These are phyloP conservation scores for Dryocosmus kuriphilus DNA, from an alignment of 2,888 invertebrate species.

Conservation along the genomic window DNA sequence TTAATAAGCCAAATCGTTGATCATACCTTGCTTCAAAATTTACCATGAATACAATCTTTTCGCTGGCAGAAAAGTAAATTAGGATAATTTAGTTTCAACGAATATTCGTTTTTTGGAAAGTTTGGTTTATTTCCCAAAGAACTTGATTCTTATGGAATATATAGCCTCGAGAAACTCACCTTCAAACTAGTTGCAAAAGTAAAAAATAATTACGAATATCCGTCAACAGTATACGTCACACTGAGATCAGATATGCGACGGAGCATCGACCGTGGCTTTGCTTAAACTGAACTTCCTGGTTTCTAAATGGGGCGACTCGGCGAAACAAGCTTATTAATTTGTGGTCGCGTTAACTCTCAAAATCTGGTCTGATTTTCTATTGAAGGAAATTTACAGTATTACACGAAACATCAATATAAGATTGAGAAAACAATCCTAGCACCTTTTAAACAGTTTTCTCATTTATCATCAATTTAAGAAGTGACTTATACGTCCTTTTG, in stretches of 20 bases:
- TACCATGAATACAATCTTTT: no score
- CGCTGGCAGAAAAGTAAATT: not conserved
- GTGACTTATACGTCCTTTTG: no score
- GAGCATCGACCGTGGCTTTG: conserved; percentile 36
- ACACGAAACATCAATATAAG: not conserved
- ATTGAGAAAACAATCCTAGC: no score
- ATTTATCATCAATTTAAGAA: no score
- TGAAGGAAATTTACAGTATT: not conserved
- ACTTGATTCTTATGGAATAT: not conserved
- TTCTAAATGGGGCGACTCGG: conserved; percentile 28
- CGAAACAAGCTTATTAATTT: conserved; percentile 24
- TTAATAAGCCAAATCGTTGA: no score
- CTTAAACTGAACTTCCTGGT: conserved; percentile 38
- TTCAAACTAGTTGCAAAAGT: not conserved
- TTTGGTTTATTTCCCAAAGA: not conserved
- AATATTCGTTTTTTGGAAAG: not conserved
- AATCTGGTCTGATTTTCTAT: not conserved
- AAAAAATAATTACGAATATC: not conserved
- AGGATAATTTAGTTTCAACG: not conserved
- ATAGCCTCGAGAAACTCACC: not conserved
- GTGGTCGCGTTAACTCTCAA: conserved; percentile 2
- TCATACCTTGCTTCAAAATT: no score
- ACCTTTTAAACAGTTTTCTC: no score
- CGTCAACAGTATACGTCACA: no score
- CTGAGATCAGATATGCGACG: conserved; percentile 6